Base-by-base conservation (phyloP, 2,797 vertebrate species). In the Pyrrhura leucotis region DNA sequence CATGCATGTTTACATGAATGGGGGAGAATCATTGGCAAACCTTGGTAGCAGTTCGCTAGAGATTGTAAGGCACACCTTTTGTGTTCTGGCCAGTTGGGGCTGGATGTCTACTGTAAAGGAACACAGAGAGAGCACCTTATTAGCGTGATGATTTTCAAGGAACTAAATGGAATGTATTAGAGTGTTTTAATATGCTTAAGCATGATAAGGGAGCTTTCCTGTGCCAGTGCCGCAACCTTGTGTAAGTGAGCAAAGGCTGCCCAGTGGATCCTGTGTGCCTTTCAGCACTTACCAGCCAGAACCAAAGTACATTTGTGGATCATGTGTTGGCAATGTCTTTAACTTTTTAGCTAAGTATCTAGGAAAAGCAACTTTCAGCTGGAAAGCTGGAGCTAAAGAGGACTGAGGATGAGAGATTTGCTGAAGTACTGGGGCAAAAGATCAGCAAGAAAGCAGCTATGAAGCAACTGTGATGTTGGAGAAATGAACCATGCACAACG, bases 401-500 rank as follows among this genome's bases (percentile, higher is more conserved):
- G 6, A 17, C 14, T 80, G 69, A 73, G 28, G 9, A 53, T 3
- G 45, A 91, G 40, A 50, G 18, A 35, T 37, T 35, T 28, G 23
- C 26, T 14, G 42, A 12, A 72, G 12, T 53, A 37, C 9, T 78
- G 48, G 18, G 39, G 35, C 29, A 59, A 45, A 56, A 51, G 18
- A 59, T 19, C 29, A 75, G 10, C n/a, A 53, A 61, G 44, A 26
- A 25, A 72, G 8, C 2, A 16, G 19, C 23, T 47, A 14, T 68
- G 44, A 73, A 69, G 37, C 10, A 44, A 29, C 17, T 39, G 10
- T 51, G 28, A 28, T 74, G 6, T 48, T 56, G 4, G 31, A 35
- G 23, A 53, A 73, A 59, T 7, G 3, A 50, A 50, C 29, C 0
- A 0, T 28, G 21, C 18, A 9, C 9, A n/a, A 59, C 3, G 11